Evolutionary conservation across 2,797 vertebrate species (phyloP), one percentile per base, ranked within the genome.

Genomic region (Lepus townsendii): DNA sequence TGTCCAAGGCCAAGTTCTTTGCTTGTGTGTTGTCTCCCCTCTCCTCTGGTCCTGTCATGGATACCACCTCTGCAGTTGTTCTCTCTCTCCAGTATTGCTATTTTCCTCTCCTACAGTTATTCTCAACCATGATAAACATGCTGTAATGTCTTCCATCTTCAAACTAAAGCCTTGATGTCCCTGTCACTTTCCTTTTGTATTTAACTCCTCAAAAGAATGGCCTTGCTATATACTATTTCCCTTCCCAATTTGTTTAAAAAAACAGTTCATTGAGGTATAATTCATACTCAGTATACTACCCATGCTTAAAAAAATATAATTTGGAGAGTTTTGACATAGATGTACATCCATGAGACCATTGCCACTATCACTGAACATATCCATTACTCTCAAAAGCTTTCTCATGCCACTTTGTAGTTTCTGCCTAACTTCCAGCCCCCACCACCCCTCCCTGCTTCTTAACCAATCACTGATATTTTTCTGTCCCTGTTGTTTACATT

Each of bases 251-350:
- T 66, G 85, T 86, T 27, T 63, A 35, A 72, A 77, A 35, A 77
- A 35, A 92, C 6, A 12, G 60, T 69, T 87, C 66, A 86, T 76
- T 62, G 50, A 82, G 11, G 5, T 54, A 63, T 63, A 90, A 65
- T 20, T 92, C 32, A 47, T 54, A 47, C 7, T 42, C 54, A 76
- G 30, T 26, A 60, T 66, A 42, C 12, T 65, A 3, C 27, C 26
- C 2, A 20, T 66, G 22, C 62, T 63, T 86, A 63, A 86, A 75
- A 75, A 65, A 30, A 24, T 42, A 38, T 8, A 52, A 2, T 42
- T 35, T 47, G 42, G 6, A 57, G 27, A 80, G 26, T 73, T 3
- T 75, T 20, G 7, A 16, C 42, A 17, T 12, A 8, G 24, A n/a
- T 7, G 14, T 35, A 30, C 4, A 32, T 32, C 38, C 27, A 11